phyloP scores from a whole-genome alignment of 1,140 invertebrate species.

The Drosophila lacteicornis region DNA sequence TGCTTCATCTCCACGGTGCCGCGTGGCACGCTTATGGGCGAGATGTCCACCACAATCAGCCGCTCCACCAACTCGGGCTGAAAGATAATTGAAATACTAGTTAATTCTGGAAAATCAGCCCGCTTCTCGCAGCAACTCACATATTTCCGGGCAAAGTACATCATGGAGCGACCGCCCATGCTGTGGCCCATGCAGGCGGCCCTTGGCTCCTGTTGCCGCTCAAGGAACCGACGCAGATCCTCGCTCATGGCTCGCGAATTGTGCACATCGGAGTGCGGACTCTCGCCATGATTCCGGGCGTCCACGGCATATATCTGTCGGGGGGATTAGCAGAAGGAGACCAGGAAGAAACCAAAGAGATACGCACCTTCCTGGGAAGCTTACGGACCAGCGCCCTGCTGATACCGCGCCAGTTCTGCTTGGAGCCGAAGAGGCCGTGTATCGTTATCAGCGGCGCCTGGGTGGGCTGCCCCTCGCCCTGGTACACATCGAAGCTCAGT shows the following conservation, averaged over 20 bases:
- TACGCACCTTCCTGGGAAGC: conserved; percentile 86
- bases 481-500: conserved; percentile 47
- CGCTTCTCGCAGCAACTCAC: conserved; percentile 31
- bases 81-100: background rate
- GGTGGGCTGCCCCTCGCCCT: conserved; percentile 6
- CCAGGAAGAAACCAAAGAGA: background rate
- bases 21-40: conserved; percentile 89
- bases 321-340: background rate
- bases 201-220: conserved; percentile 85
- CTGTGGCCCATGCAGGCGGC: conserved; percentile 93
- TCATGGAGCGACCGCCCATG: conserved; percentile 94
- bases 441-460: conserved; percentile 91
- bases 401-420: conserved; percentile 93
- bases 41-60: conserved; percentile 93
- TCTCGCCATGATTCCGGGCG: conserved; percentile 96
- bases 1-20: conserved; percentile 87
- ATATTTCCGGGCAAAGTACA: conserved; percentile 91
- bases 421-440: conserved; percentile 94
- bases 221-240: conserved; percentile 89
- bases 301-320: conserved; percentile 90
- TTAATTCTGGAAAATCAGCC: no score
- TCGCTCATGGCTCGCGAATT: conserved; percentile 90
- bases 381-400: conserved; percentile 90
- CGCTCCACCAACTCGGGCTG: conserved; percentile 92
- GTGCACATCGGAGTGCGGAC: conserved; percentile 90